Percentiles rank a stretch among this genome's conserved stretches.
phyloP scores from a whole-genome alignment of 2,888 invertebrate species.

The Desoria tigrina region DNA sequence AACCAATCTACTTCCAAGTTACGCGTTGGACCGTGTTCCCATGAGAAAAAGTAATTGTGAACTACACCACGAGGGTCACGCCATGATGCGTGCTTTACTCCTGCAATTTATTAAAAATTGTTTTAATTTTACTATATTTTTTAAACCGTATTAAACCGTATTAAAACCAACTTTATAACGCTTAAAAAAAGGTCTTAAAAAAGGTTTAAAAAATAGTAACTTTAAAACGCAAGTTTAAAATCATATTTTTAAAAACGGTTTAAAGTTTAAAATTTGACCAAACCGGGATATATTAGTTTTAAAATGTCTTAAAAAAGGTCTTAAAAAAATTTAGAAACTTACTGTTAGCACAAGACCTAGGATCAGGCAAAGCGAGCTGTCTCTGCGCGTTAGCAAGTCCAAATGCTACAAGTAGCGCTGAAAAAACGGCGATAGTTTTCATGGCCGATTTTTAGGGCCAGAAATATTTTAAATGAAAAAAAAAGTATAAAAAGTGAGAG shows the following conservation, averaged over 20 bases:
- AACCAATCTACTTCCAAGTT: slow-evolving; percentile 85
- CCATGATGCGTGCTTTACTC: slow-evolving; percentile 84
- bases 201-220: slow-evolving; percentile 56
- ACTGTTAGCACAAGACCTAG: slow-evolving; percentile 85
- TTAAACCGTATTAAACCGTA: too few relatives aligned
- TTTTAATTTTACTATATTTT: too few relatives aligned
- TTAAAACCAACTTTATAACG: not conserved
- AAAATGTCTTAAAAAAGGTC: not conserved
- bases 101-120: slow-evolving; percentile 63
- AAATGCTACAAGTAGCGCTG: too few relatives aligned
- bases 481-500: too few relatives aligned
- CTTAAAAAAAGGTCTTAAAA: slow-evolving; percentile 6
- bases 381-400: slow-evolving; percentile 69
- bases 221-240: not conserved
- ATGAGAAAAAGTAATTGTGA: slow-evolving; percentile 88
- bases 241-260: not conserved
- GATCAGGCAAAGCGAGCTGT: slow-evolving; percentile 82
- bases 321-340: slow-evolving; percentile 59
- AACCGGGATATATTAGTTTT: slow-evolving; percentile 6
- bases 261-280: not conserved
- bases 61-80: slow-evolving; percentile 86
- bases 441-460: too few relatives aligned
- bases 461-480: too few relatives aligned
- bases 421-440: too few relatives aligned
- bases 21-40: slow-evolving; percentile 77